Conservation (phyloP, 1,140 invertebrate genomes). For the Drosophila arawakana region DNA sequence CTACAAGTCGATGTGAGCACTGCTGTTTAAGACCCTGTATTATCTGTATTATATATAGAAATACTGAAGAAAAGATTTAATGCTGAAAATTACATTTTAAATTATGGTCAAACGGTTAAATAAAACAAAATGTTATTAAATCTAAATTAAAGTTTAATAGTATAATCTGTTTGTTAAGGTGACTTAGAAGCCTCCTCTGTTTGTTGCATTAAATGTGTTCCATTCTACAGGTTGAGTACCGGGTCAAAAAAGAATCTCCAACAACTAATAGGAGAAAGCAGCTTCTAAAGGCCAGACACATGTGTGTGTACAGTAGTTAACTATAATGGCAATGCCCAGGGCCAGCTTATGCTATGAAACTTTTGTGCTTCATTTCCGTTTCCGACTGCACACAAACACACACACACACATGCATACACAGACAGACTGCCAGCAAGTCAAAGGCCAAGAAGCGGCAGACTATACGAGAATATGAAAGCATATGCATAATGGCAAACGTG, state of each 20-base stretch:
- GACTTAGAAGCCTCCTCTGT: no score
- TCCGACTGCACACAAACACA: slow-evolving; percentile 37
- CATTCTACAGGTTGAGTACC: no score
- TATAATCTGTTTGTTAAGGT: no score
- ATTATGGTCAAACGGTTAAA: no score
- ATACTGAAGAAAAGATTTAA: no score
- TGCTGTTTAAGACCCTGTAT: no score
- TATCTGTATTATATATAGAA: no score
- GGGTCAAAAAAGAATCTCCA: background rate
- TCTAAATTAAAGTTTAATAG: no score
- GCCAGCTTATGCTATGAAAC: slow-evolving; percentile 48
- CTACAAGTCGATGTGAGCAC: no score
- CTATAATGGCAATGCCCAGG: slow-evolving; percentile 36
- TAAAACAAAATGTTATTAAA: no score
- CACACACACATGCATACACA: slow-evolving; percentile 3
- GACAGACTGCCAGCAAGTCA: slow-evolving; percentile 34
- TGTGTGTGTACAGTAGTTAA: slow-evolving; percentile 30
- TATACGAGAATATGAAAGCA: slow-evolving; percentile 32
- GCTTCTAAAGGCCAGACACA: background rate
- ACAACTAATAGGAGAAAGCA: slow-evolving; percentile 18
- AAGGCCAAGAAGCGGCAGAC: slow-evolving; percentile 35
- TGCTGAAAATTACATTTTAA: no score
- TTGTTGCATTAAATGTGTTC: no score
- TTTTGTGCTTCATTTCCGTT: slow-evolving; percentile 56
- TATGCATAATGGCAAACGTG: slow-evolving; percentile 57